Evolutionary conservation across 2,797 vertebrate genomes (phyloP), one percentile per base, ranked within the genome.

Genomic region (Microctenopoma steveboyesi): DNA sequence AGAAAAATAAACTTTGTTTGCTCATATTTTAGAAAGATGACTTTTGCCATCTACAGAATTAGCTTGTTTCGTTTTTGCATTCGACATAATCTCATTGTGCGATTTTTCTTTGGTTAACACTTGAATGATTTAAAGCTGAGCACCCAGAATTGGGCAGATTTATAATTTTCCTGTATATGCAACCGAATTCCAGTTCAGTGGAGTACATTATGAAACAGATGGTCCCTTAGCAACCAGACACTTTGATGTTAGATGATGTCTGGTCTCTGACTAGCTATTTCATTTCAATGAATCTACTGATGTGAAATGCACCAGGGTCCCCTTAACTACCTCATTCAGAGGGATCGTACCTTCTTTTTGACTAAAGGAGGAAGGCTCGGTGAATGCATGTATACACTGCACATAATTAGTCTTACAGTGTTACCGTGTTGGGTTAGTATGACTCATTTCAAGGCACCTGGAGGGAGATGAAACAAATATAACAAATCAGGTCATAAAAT

Each of bases 221-320:
- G 87, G 88, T 87, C 86, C 81, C 87, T 79, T 64, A 82, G 87
- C 83, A 87, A 79, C 74, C 47, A 86, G 81, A 75, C 88, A 86
- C 89, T 90, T 92, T 92, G 90, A 92, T 90, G 89, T 89, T 68
- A 69, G 84, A 85, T 82, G 81, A 87, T 90, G 88, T 90, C 86
- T 91, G 74, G 76, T 84, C 74, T 88, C 75, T 72, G 82, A 88
- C 80, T 85, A 57, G 72, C 79, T 55, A 47, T 85, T 85, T 79
- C 83, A 76, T 83, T 82, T 87, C 87, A 89, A 37, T 82, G 79
- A 81, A 81, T 88, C 70, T 64, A 60, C 69, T 79, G 76, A 87
- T 82, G 64, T 85, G 72, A 81, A 78, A 80, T 80, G 58, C 72
- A 77, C 66, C 67, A 64, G 71, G 58, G 78, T 37, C 58, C 28